A percentile compares a stretch with the other conserved stretches of the same genome.
Conservation (phyloP, 2,113 vertebrate genomes). For the Erpornis zantholeuca region DNA sequence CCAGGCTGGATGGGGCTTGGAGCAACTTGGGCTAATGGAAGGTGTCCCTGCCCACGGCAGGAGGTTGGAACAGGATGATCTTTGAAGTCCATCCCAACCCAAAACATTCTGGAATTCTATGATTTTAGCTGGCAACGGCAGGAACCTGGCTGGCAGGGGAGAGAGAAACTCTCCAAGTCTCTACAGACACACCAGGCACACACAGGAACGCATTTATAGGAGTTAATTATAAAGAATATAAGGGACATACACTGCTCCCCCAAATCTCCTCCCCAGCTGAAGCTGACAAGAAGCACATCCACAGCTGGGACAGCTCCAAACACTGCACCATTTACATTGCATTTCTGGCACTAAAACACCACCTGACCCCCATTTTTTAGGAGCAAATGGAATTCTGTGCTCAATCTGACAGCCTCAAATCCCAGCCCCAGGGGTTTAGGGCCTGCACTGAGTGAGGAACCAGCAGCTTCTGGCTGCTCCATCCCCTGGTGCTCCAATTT, state of each 20-base stretch:
- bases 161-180: background rate
- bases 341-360: background rate
- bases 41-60: background rate
- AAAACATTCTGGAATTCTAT: background rate
- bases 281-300: background rate
- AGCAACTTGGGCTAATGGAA: rapidly evolving
- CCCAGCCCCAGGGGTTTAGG: rapidly evolving
- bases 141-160: background rate
- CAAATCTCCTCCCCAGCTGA: background rate
- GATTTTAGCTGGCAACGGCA: background rate
- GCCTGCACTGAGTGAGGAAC: background rate
- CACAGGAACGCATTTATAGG: rapidly evolving
- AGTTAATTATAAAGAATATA: background rate
- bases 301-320: background rate
- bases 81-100: background rate
- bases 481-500: background rate
- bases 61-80: background rate
- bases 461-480: background rate
- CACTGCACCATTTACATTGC: rapidly evolving
- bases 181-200: background rate
- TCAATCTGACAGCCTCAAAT: background rate
- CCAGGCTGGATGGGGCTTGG: rapidly evolving
- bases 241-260: background rate
- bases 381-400: background rate
- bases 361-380: background rate